These are phyloP conservation scores for Drosophila watanabei DNA, from an alignment of 1,140 invertebrate genomes.

Conservation along the genomic window DNA sequence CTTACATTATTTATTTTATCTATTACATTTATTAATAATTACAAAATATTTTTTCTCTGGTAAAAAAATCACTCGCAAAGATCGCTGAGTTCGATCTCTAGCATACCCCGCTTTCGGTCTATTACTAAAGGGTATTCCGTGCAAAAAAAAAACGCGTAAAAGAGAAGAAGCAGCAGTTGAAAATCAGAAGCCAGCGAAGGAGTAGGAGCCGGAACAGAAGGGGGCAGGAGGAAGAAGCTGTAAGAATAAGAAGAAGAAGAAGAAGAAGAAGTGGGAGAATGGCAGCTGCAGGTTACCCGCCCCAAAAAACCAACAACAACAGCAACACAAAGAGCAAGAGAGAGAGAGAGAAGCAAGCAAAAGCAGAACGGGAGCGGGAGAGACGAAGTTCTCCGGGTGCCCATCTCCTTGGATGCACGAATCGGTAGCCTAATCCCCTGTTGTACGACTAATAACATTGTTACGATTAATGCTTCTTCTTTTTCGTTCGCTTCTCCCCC, in stretches of 20 bases:
- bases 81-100: neutral
- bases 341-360: neutral
- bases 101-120: neutral
- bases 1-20: too few relatives aligned
- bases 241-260: neutral
- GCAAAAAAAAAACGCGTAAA: neutral
- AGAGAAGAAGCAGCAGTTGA: conserved; percentile 28
- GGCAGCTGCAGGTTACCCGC: conserved; percentile 47
- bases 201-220: neutral
- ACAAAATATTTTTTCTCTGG: too few relatives aligned
- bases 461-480: conserved; percentile 84
- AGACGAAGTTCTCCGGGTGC: conserved; percentile 31
- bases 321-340: neutral
- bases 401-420: conserved; percentile 62
- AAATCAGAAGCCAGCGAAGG: conserved; percentile 23
- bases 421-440: conserved; percentile 85
- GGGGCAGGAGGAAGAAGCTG: neutral
- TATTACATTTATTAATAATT: too few relatives aligned
- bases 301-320: conserved; percentile 39
- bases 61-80: neutral
- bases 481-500: conserved; percentile 37
- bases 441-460: conserved; percentile 85
- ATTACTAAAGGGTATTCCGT: conserved; percentile 9
- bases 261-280: conserved; percentile 28
- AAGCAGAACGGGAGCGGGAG: neutral